These are phyloP conservation scores for Oryzias melastigma DNA, from an alignment of 2,113 vertebrate species.

Conservation along the genomic window DNA sequence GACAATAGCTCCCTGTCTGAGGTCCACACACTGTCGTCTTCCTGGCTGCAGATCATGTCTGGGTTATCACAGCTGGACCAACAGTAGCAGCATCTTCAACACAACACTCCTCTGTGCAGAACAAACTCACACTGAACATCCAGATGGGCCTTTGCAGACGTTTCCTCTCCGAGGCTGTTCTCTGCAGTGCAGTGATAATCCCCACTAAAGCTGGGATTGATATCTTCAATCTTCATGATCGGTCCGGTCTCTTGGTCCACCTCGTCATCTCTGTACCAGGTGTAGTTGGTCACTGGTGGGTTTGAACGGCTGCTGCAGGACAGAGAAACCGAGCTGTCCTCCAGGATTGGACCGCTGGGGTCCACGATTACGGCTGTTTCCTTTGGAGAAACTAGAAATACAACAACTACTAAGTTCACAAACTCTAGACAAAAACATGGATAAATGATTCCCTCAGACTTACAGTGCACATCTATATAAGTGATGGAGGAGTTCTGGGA, in stretches of 20 bases:
- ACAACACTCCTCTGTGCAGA: slow-evolving; percentile 4
- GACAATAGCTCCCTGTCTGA: slow-evolving; percentile 54
- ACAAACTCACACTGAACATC: slow-evolving; percentile 63
- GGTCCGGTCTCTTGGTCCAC: slow-evolving; percentile 21
- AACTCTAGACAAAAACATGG: neutral
- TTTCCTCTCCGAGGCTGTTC: slow-evolving; percentile 47
- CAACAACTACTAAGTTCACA: neutral
- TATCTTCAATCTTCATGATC: slow-evolving; percentile 4
- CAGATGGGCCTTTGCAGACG: slow-evolving; percentile 36
- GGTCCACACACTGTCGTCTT: slow-evolving; percentile 28
- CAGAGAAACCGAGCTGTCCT: slow-evolving; percentile 59
- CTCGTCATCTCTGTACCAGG: slow-evolving; percentile 63
- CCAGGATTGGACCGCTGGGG: slow-evolving; percentile 36
- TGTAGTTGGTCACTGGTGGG: slow-evolving; percentile 64
- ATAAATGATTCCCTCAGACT: slow-evolving; percentile 20
- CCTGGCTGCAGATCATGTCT: slow-evolving; percentile 33
- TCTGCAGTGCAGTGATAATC: slow-evolving; percentile 54
- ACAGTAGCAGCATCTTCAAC: slow-evolving; percentile 26
- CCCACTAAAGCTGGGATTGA: slow-evolving; percentile 29
- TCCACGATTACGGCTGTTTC: slow-evolving; percentile 39
- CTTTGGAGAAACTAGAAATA: slow-evolving; percentile 63
- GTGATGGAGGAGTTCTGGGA: slow-evolving; percentile 54
- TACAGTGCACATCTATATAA: slow-evolving; percentile 58
- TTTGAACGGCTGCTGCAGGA: slow-evolving; percentile 65
- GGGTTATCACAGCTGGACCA: slow-evolving; percentile 29